Evolutionary conservation across 1,140 invertebrate genomes (phyloP).

Genomic region (Galendromus occidentalis): DNA sequence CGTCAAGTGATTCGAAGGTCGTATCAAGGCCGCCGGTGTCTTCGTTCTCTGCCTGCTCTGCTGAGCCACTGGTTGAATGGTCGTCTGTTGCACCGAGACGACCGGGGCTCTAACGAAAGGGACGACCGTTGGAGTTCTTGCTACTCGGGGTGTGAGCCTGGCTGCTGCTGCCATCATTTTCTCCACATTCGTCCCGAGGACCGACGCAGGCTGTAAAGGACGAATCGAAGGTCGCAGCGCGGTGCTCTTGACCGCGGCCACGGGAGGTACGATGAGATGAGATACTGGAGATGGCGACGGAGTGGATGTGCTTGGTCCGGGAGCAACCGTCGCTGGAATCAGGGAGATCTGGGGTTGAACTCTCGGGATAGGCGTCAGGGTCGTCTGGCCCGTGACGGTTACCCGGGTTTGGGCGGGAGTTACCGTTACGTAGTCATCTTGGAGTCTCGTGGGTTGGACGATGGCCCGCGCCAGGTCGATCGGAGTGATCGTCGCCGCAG

Average conservation of each 20-base stretch:
- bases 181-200: background rate
- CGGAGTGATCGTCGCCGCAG: background rate
- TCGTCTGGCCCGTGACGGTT: no score
- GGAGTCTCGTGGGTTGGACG: background rate
- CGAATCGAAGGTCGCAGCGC: constrained; percentile 1
- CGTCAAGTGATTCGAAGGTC: constrained; percentile 17
- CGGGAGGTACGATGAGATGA: background rate
- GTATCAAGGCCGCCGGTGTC: constrained; percentile 17
- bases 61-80: background rate
- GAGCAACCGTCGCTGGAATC: background rate
- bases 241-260: background rate
- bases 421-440: no score
- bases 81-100: background rate
- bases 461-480: background rate
- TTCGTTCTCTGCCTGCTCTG: background rate
- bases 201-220: background rate
- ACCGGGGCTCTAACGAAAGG: constrained; percentile 1
- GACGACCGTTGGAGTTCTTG: constrained; percentile 6
- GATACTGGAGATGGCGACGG: background rate
- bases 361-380: no score
- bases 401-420: no score
- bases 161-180: background rate
- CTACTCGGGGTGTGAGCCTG: background rate
- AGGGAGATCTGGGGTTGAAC: background rate
- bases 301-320: background rate